A percentile compares a stretch with the other conserved stretches of the same genome.
These are phyloP conservation scores for Nannospalax galili DNA, from an alignment of 2,113 vertebrate genomes.

Conservation along the genomic window DNA sequence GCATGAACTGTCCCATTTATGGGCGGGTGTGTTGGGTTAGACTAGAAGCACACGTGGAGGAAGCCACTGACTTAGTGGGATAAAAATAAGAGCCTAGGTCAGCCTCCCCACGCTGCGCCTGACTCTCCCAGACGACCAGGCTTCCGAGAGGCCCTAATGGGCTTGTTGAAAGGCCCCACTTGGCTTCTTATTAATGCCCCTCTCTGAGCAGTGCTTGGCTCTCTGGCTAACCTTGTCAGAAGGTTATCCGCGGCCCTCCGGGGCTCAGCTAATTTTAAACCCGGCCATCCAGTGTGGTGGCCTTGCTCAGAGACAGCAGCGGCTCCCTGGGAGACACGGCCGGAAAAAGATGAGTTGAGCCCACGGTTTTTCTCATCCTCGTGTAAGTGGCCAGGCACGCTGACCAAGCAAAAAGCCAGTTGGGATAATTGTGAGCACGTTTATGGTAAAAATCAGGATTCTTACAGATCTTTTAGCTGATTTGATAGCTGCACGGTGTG, in stretches of 20 bases:
- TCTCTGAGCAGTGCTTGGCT: slow-evolving; percentile 47
- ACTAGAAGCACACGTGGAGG: slow-evolving; percentile 22
- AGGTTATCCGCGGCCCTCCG: slow-evolving; percentile 73
- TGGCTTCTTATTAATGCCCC: slow-evolving; percentile 78
- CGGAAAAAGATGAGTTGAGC: slow-evolving; percentile 71
- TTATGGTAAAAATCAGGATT: slow-evolving; percentile 74
- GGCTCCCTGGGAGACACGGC: slow-evolving; percentile 68
- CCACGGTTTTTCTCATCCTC: slow-evolving; percentile 65
- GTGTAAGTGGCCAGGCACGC: slow-evolving; percentile 76
- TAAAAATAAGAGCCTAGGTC: slow-evolving; percentile 68
- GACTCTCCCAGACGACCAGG: slow-evolving; percentile 1
- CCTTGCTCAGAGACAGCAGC: slow-evolving; percentile 59
- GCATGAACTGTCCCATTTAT: neutral
- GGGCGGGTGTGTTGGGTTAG: neutral
- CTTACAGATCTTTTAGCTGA: slow-evolving; percentile 63
- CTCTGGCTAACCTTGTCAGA: slow-evolving; percentile 78
- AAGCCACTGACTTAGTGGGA: slow-evolving; percentile 47
- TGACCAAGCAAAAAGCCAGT: slow-evolving; percentile 70
- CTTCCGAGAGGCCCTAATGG: slow-evolving; percentile 63
- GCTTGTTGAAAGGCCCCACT: slow-evolving; percentile 75
- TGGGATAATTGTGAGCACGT: slow-evolving; percentile 77
- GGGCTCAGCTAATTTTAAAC: slow-evolving; percentile 79
- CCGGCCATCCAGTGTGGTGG: slow-evolving; percentile 45
- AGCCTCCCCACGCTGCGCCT: neutral
- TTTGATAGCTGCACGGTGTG: slow-evolving; percentile 66